Conservation (phyloP, 2,888 invertebrate species). For the Stenolophus ochropezus region DNA sequence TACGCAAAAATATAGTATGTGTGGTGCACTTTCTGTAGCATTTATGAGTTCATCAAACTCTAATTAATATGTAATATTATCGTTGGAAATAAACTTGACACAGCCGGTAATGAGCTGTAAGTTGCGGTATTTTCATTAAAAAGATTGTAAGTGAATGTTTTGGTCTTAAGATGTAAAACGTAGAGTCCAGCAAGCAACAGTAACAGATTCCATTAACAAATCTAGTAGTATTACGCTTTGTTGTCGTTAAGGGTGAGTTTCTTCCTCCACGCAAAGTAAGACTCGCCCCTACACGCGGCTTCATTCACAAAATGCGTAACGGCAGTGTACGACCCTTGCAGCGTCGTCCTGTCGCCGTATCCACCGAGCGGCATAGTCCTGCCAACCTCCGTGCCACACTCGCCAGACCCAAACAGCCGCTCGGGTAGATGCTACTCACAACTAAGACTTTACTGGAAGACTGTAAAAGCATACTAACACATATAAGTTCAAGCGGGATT, state of each 20-base stretch:
- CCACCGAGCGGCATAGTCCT: slow-evolving; percentile 2
- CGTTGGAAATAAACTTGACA: too few relatives aligned
- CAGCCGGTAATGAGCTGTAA: too few relatives aligned
- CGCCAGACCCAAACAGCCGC: slow-evolving; percentile 62
- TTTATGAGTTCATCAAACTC: too few relatives aligned
- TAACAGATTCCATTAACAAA: slow-evolving; percentile 59
- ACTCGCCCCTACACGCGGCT: slow-evolving; percentile 62
- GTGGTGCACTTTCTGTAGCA: too few relatives aligned
- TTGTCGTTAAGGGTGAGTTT: slow-evolving; percentile 61
- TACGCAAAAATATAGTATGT: too few relatives aligned
- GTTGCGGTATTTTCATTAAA: too few relatives aligned
- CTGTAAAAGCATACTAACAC: slow-evolving; percentile 69
- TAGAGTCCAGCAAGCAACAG: slow-evolving; percentile 47
- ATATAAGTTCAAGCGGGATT: slow-evolving; percentile 64
- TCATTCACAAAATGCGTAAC: slow-evolving; percentile 67
- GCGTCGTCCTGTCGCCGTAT: not conserved
- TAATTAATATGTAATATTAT: too few relatives aligned
- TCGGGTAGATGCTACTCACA: slow-evolving; percentile 55
- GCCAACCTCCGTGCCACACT: slow-evolving; percentile 58
- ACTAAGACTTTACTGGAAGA: slow-evolving; percentile 65
- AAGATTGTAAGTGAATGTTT: not conserved
- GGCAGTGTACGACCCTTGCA: slow-evolving; percentile 65
- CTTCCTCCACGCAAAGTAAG: slow-evolving; percentile 38
- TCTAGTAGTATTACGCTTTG: slow-evolving; percentile 60
- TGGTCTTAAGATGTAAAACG: slow-evolving; percentile 40